Base-by-base conservation (phyloP, 2,797 vertebrate genomes). In the Macropodus opercularis region DNA sequence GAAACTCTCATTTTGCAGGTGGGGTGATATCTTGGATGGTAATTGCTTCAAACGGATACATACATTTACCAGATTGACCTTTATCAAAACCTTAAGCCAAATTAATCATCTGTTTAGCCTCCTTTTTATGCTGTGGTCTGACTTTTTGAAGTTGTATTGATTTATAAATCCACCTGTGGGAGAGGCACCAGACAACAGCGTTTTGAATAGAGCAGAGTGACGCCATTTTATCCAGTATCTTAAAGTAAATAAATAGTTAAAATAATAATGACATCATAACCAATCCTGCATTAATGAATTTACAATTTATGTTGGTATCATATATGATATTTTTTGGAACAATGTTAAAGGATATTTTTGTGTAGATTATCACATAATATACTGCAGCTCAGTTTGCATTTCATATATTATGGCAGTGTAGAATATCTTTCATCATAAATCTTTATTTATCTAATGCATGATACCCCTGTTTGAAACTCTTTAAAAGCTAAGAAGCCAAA, bases 11-110 rank as follows among this genome's bases (percentile, higher is more conserved):
- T 91, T 91, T 76, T 80, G 83, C 87, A 87, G 83, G 82, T 88
- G 76, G 80, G 69, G 72, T 77, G 70, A 72, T 75, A 87, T 86
- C 70, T 62, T 74, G 29, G 54, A 39, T 85, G 77, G 91, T 91
- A 93, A 91, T 93, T 92, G 87, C 77, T 89, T 91, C 86, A 89
- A 92, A 91, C 84, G 44, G 65, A 90, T 92, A 90, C 90, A 92
- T 92, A 89, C 89, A 91, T 92, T 93, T 86, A 87, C 87, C 72
- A 90, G 90, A 92, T 90, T 92, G 90, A 92, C 91, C 91, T 93
- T 93, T 93, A 87, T 86, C 76, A 85, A 87, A 91, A 87, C 82
- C 85, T 80, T 82, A 85, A 82, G 87, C 79, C 83, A 76, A 88
- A 92, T 92, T 92, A 92, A 92, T 93, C 90, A 90, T 91, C 64